phyloP scores from a whole-genome alignment of 2,113 vertebrate genomes.

The Myrmophylax atrothorax region DNA sequence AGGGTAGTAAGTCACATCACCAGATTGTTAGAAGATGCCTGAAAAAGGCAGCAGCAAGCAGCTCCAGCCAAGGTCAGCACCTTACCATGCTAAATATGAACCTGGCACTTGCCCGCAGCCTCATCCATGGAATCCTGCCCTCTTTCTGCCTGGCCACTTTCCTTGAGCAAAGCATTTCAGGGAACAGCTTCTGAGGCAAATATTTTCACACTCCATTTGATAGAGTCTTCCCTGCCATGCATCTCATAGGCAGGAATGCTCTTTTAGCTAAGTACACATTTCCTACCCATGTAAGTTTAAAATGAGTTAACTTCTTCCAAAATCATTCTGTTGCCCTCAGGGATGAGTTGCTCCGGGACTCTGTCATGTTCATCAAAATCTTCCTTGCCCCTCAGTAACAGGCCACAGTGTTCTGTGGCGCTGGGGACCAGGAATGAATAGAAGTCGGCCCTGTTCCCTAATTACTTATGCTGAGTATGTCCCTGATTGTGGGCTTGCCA shows the following conservation, averaged over 20 bases:
- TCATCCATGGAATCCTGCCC: fast-evolving
- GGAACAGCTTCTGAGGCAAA: background rate
- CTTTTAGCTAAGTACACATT: background rate
- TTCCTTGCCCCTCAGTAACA: background rate
- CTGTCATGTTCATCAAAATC: background rate
- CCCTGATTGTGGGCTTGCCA: background rate
- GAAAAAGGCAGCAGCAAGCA: background rate
- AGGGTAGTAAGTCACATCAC: background rate
- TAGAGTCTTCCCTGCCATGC: background rate
- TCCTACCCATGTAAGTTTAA: background rate
- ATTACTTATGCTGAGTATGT: background rate
- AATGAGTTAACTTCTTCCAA: background rate
- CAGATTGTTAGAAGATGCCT: background rate
- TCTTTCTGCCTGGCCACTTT: background rate
- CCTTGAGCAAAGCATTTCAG: background rate
- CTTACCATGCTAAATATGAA: background rate
- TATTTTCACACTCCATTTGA: background rate
- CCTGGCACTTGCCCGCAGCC: fast-evolving
- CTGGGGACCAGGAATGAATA: background rate
- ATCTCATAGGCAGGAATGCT: background rate
- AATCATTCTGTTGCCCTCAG: background rate
- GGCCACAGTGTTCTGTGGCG: fast-evolving
- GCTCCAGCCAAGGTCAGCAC: background rate
- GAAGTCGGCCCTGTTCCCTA: background rate
- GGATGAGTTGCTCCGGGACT: background rate